Conservation (phyloP, 2,113 vertebrate genomes). For the Leiothrix lutea region DNA sequence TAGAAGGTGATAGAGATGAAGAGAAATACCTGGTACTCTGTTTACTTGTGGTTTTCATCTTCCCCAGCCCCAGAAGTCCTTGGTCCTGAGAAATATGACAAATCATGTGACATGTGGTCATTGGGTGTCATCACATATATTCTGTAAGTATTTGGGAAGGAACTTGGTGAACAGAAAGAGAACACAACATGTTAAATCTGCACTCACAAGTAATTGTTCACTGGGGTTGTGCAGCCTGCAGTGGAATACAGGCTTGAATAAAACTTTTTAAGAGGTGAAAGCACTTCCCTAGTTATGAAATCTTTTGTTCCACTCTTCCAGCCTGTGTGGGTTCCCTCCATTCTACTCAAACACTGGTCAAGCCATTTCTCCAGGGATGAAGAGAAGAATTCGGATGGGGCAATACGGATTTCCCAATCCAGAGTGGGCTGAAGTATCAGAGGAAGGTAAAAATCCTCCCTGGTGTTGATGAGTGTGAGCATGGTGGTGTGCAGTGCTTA, state of each 20-base stretch:
- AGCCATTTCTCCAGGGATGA: slow-evolving; percentile 98
- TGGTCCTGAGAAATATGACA: slow-evolving; percentile 98
- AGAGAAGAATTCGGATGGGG: slow-evolving; percentile 95
- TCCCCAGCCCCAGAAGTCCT: slow-evolving; percentile 93
- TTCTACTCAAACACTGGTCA: slow-evolving; percentile 99
- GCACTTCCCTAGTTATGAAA: background rate
- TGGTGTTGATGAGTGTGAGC: background rate
- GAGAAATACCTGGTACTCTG: background rate
- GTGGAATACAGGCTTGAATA: background rate
- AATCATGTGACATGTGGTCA: slow-evolving; percentile 99
- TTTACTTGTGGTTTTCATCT: background rate
- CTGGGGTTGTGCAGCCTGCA: background rate
- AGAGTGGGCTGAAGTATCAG: slow-evolving; percentile 95
- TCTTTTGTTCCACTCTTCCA: slow-evolving; percentile 55
- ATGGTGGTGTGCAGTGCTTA: background rate
- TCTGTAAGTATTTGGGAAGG: slow-evolving; percentile 84
- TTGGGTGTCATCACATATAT: slow-evolving; percentile 99
- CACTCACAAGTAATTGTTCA: background rate
- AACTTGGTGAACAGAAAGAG: background rate
- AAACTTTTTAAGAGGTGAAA: background rate
- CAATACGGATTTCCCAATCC: slow-evolving; percentile 96
- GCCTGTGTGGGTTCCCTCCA: slow-evolving; percentile 94
- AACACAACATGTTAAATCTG: background rate
- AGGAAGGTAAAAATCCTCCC: slow-evolving; percentile 81
- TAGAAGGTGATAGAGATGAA: background rate